Conservation (phyloP, 2,797 vertebrate genomes). For the Dipus sagitta region DNA sequence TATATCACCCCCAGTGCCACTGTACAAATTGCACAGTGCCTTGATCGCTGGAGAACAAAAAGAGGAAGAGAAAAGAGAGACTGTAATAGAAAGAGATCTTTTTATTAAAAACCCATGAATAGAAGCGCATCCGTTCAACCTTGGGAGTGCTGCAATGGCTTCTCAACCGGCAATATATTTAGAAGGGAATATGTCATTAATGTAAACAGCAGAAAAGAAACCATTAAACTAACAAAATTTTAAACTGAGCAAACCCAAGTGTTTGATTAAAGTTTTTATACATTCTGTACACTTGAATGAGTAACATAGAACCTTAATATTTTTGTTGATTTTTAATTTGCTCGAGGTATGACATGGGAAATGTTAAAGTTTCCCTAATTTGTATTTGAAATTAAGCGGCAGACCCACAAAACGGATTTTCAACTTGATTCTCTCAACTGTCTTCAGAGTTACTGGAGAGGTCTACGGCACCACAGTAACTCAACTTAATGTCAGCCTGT, state of each 20-base stretch:
- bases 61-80: neutral
- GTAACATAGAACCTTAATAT: conserved; percentile 88
- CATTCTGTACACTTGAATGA: conserved; percentile 92
- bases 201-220: conserved; percentile 97
- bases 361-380: conserved; percentile 86
- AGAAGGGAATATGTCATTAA: conserved; percentile 98
- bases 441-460: conserved; percentile 76
- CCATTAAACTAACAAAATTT: conserved; percentile 99
- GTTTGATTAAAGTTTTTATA: conserved; percentile 99
- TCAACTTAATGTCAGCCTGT: conserved; percentile 61
- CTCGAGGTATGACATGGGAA: conserved; percentile 85
- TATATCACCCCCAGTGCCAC: conserved; percentile 52
- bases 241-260: conserved; percentile 97
- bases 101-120: conserved; percentile 91
- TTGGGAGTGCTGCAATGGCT: conserved; percentile 97
- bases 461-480: conserved; percentile 71
- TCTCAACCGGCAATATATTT: conserved; percentile 95
- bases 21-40: conserved; percentile 70
- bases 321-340: conserved; percentile 91
- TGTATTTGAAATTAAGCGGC: conserved; percentile 86
- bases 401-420: conserved; percentile 69
- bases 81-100: conserved; percentile 93
- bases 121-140: conserved; percentile 97
- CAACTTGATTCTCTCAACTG: conserved; percentile 69
- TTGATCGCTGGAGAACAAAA: conserved; percentile 73